phyloP scores from a whole-genome alignment of 2,888 invertebrate species.

The Amiota minor region DNA sequence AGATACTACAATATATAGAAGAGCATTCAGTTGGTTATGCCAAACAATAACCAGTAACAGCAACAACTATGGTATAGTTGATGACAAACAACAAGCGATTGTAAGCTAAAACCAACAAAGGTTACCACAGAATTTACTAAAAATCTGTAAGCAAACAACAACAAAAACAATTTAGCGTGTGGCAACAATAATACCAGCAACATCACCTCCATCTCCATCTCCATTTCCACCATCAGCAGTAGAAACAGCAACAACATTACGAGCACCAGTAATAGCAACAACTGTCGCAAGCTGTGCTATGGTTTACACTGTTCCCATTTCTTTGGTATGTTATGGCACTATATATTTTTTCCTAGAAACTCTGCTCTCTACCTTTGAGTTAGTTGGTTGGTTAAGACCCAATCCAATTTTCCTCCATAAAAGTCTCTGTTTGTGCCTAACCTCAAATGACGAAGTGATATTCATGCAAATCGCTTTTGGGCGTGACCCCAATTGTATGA shows the following conservation, averaged over 20 bases:
- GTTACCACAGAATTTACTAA: constrained; percentile 65
- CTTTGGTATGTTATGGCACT: background rate
- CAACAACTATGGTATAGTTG: constrained; percentile 3
- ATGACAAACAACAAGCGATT: constrained; percentile 4
- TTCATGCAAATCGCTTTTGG: constrained; percentile 48
- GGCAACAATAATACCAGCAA: background rate
- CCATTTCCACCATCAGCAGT: background rate
- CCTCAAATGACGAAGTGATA: constrained; percentile 38
- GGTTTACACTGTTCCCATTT: background rate
- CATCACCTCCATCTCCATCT: background rate
- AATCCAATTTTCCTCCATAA: background rate
- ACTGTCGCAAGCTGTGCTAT: background rate
- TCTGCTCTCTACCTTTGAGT: constrained; percentile 17
- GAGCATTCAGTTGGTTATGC: background rate
- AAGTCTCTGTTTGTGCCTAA: background rate
- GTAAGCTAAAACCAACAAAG: constrained; percentile 40
- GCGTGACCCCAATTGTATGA: constrained; percentile 33
- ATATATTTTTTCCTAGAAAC: constrained; percentile 12
- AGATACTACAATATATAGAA: background rate
- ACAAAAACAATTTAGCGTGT: constrained; percentile 54
- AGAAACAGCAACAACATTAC: background rate
- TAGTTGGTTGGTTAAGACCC: constrained; percentile 7
- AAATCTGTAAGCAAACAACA: constrained; percentile 68
- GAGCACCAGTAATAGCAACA: background rate
- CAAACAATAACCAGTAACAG: background rate